Conservation (phyloP, 92 coral and sea anemone species). For the Porites cylindrica region DNA sequence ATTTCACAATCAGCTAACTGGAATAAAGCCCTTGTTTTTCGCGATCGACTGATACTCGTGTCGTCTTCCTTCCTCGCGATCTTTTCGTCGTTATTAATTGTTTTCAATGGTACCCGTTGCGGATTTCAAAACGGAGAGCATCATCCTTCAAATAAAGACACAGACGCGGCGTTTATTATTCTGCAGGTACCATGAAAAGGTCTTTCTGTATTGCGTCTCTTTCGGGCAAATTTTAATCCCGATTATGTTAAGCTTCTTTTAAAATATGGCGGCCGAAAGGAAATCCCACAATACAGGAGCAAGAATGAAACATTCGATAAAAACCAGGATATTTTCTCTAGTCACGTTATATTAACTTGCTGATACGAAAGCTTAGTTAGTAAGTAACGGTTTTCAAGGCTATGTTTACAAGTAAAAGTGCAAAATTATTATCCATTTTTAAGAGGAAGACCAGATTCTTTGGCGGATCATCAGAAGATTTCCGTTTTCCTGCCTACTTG, state of each 20-base stretch:
- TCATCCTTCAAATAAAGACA: neutral
- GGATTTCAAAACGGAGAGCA: conserved; percentile 32
- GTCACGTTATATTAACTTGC: neutral
- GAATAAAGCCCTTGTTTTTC: neutral
- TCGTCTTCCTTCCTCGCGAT: neutral
- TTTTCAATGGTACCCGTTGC: conserved; percentile 15
- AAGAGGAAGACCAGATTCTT: neutral
- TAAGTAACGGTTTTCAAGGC: neutral
- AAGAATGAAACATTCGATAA: neutral
- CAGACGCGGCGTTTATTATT: conserved; percentile 16
- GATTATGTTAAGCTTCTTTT: neutral
- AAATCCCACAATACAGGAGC: neutral
- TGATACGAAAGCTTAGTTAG: neutral
- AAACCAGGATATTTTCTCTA: neutral
- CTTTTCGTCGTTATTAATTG: neutral
- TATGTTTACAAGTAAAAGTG: neutral
- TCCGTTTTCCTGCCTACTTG: too few relatives aligned
- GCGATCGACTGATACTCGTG: neutral
- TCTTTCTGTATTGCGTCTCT: neutral
- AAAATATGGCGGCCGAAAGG: conserved; percentile 7
- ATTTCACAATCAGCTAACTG: conserved; percentile 10
- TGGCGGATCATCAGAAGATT: too few relatives aligned
- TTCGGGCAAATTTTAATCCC: conserved; percentile 2
- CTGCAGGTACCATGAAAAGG: conserved; percentile 15
- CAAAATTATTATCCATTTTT: neutral